Conservation (phyloP, 1,140 invertebrate genomes). For the Bombus confusus region DNA sequence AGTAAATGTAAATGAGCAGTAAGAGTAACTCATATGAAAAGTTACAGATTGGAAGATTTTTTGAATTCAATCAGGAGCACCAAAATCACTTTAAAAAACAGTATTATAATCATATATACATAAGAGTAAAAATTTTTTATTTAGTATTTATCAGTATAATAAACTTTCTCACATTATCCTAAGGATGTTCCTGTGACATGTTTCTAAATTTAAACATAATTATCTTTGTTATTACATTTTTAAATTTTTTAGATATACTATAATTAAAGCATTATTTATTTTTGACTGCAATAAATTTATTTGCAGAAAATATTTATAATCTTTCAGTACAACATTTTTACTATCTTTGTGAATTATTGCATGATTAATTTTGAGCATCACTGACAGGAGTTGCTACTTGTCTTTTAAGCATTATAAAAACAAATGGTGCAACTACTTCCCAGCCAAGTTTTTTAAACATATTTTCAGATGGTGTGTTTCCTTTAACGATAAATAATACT, state of each 20-base stretch:
- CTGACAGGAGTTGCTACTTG: background rate
- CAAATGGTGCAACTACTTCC: slow-evolving; percentile 23
- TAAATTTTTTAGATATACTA: background rate
- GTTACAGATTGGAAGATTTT: background rate
- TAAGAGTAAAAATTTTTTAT: background rate
- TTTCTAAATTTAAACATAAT: background rate
- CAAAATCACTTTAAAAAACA: background rate
- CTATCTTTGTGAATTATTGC: background rate
- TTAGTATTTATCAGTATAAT: background rate
- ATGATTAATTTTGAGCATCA: background rate
- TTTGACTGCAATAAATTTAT: background rate
- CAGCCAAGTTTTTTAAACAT: slow-evolving; percentile 59
- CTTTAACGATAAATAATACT: slow-evolving; percentile 48
- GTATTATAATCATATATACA: background rate
- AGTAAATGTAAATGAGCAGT: background rate
- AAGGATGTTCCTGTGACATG: background rate
- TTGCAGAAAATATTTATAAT: background rate
- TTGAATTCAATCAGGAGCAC: background rate
- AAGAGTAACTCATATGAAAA: background rate
- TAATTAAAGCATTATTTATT: background rate
- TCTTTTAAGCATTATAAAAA: background rate
- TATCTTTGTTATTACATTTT: background rate
- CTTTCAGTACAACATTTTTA: background rate
- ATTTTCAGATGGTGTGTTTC: slow-evolving; percentile 54
- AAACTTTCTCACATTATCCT: background rate